Percentiles rank a stretch among this genome's conserved stretches.
Conservation (phyloP, 2,113 vertebrate genomes). For the Lynx canadensis region DNA sequence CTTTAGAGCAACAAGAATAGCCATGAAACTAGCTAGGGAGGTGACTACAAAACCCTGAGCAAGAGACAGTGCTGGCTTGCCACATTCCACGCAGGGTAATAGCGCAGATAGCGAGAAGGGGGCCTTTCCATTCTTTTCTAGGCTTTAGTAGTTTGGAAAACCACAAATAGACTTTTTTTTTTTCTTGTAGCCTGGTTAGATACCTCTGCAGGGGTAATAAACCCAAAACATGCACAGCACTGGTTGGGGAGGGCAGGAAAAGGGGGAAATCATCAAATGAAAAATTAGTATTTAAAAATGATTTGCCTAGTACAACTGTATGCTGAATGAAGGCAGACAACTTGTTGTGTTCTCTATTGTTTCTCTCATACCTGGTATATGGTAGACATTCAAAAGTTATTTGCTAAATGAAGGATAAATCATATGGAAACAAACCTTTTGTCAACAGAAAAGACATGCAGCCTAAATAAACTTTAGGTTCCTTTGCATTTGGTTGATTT, state of each 20-base stretch:
- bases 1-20: background rate
- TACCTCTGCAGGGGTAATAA: background rate
- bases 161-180: background rate
- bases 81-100: rapidly evolving
- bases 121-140: background rate
- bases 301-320: background rate
- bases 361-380: background rate
- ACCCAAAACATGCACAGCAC: background rate
- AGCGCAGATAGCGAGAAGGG: rapidly evolving
- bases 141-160: background rate
- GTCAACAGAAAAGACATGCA: conserved; percentile 28
- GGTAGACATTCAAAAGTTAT: background rate
- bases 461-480: conserved; percentile 4
- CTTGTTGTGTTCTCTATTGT: background rate
- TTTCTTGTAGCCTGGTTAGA: background rate
- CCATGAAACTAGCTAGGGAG: background rate
- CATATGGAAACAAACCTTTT: background rate
- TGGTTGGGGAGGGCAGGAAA: background rate
- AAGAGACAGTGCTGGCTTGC: rapidly evolving
- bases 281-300: background rate
- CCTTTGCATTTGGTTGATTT: conserved; percentile 6
- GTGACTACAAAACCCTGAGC: background rate
- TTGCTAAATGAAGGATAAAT: background rate
- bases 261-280: background rate
- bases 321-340: background rate